Conservation (phyloP, 2,113 vertebrate genomes). For the Thalassarche chlororhynchos region DNA sequence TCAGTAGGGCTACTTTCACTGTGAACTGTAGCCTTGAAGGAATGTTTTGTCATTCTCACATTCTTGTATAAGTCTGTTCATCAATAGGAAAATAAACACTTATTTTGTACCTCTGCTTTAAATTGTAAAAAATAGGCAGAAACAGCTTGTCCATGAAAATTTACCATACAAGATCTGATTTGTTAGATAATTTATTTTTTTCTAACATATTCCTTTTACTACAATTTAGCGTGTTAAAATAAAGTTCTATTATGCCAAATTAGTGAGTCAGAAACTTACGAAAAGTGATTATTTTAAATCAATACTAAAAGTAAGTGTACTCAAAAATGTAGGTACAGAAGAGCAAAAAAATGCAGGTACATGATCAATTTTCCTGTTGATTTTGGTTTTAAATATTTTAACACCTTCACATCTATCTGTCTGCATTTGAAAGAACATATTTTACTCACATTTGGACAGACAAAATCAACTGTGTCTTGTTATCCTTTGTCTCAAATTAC, state of each 20-base stretch:
- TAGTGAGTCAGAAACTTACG: not conserved
- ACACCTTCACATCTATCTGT: not conserved
- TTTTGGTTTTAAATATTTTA: not conserved
- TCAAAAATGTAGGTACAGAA: not conserved
- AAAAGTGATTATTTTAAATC: not conserved
- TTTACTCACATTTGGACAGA: not conserved
- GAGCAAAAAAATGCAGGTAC: not conserved
- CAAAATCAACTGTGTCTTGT: not conserved
- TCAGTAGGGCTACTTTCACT: not conserved
- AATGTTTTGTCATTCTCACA: not conserved
- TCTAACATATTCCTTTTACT: not conserved
- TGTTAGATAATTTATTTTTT: not conserved
- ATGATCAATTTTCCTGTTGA: not conserved
- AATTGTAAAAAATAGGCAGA: not conserved
- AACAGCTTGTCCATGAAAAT: not conserved
- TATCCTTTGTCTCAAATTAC: not conserved
- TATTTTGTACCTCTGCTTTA: not conserved
- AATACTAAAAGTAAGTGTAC: not conserved
- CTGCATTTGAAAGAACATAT: not conserved
- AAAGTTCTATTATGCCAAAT: not conserved
- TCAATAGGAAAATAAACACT: not conserved
- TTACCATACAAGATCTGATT: not conserved
- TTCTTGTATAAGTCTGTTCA: not conserved
- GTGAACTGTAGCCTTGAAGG: not conserved
- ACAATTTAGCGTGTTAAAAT: not conserved